Percentiles rank a stretch among this genome's conserved stretches.
phyloP scores from a whole-genome alignment of 1,140 invertebrate genomes.

The Zaprionus nigranus region DNA sequence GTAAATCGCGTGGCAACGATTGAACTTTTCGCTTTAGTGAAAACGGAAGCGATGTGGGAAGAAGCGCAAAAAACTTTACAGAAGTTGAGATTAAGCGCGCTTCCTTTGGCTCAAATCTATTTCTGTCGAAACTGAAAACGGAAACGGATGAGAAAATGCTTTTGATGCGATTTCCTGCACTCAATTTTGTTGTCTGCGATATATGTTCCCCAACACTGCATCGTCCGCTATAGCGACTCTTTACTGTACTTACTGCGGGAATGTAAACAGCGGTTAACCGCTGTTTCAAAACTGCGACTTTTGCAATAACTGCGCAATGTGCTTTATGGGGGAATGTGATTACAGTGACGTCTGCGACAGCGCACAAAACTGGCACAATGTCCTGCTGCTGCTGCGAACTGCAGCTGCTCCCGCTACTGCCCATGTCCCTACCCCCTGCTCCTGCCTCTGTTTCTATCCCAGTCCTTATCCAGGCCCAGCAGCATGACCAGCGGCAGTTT shows the following conservation, averaged over 20 bases:
- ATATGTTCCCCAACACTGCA: not conserved
- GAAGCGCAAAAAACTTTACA: not conserved
- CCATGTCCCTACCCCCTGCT: not conserved
- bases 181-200: not conserved
- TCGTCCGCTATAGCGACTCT: not conserved
- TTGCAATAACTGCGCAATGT: constrained; percentile 47
- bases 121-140: constrained; percentile 1
- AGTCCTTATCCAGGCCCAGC: not conserved
- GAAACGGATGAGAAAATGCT: constrained; percentile 6
- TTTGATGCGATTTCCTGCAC: constrained; percentile 9
- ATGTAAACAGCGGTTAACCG: not conserved
- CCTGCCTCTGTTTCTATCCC: not conserved
- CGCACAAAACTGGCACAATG: constrained; percentile 71
- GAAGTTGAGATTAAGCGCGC: constrained; percentile 2
- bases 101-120: constrained; percentile 1
- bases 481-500: constrained; percentile 43
- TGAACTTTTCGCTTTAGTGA: constrained; percentile 6
- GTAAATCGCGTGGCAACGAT: not conserved
- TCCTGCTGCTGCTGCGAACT: constrained; percentile 46
- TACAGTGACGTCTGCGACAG: constrained; percentile 66
- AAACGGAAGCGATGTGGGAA: not conserved
- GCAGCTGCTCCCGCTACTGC: not conserved
- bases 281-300: constrained; percentile 19
- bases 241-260: not conserved
- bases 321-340: constrained; percentile 66